Percentiles rank a stretch among this genome's conserved stretches.
Evolutionary conservation across 2,888 invertebrate species (phyloP).

Genomic region (Andrena hattorfiana): DNA sequence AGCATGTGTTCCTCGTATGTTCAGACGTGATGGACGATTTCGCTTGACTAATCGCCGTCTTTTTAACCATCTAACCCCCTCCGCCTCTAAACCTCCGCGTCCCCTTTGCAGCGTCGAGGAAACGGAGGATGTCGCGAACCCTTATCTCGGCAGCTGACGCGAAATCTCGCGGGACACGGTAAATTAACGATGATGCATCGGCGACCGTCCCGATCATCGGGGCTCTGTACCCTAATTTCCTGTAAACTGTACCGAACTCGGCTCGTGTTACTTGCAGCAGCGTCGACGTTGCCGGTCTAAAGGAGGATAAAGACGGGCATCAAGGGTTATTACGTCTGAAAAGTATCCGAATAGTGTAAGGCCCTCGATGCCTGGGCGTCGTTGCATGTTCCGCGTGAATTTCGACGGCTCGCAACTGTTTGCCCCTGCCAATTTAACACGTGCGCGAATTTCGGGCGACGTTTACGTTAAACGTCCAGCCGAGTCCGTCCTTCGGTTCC

Average conservation of each 20-base stretch:
- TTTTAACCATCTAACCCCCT: slow-evolving; percentile 65
- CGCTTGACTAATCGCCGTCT: slow-evolving; percentile 84
- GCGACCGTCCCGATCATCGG: background rate
- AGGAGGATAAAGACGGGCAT: background rate
- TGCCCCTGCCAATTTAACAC: too few relatives aligned
- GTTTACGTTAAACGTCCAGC: background rate
- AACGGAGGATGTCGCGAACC: slow-evolving; percentile 50
- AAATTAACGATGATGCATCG: slow-evolving; percentile 18
- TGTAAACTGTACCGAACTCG: too few relatives aligned
- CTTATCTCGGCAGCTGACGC: slow-evolving; percentile 22
- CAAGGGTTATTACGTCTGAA: background rate
- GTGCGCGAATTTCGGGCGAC: too few relatives aligned
- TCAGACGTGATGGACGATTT: slow-evolving; percentile 85
- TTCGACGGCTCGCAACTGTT: background rate
- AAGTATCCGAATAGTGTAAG: background rate
- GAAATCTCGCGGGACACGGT: background rate
- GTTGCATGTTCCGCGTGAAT: slow-evolving; percentile 21
- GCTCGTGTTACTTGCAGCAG: too few relatives aligned
- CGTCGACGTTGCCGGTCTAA: too few relatives aligned
- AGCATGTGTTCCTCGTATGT: slow-evolving; percentile 84
- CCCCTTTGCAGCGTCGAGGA: slow-evolving; percentile 36
- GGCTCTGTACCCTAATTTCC: too few relatives aligned
- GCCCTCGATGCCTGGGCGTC: background rate
- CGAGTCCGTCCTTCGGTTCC: slow-evolving; percentile 26
- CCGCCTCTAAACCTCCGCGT: slow-evolving; percentile 3